Evolutionary conservation across 1,140 invertebrate genomes (phyloP).

Genomic region (Tetramorium alpestre): DNA sequence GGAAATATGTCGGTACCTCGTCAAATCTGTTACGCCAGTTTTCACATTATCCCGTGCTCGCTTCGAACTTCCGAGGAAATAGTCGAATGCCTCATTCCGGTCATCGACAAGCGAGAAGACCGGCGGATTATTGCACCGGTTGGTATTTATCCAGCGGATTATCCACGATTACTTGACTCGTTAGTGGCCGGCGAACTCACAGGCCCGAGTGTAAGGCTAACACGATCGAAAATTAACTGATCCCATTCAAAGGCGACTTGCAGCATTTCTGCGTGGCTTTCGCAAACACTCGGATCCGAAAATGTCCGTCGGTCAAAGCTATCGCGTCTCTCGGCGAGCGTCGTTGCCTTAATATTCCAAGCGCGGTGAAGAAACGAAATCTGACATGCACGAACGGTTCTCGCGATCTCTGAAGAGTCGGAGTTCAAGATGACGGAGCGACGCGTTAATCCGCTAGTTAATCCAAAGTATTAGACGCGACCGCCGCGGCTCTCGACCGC

Average conservation of each 20-base stretch:
- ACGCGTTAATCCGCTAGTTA: conserved; percentile 25
- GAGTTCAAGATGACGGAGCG: neutral
- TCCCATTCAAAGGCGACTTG: neutral
- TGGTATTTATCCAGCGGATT: conserved; percentile 56
- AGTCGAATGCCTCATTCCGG: neutral
- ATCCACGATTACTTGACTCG: conserved; percentile 59
- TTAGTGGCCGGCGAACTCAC: conserved; percentile 1
- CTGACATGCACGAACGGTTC: neutral
- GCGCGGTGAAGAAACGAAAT: neutral
- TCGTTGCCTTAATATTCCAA: conserved; percentile 17
- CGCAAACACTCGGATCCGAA: neutral
- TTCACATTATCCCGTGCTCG: neutral
- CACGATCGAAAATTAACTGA: conserved; percentile 37
- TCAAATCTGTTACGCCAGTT: conserved; percentile 37
- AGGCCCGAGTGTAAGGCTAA: conserved; percentile 38
- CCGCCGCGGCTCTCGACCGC: neutral
- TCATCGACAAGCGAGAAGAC: neutral
- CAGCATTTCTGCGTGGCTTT: conserved; percentile 1
- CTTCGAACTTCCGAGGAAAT: neutral
- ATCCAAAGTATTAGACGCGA: conserved; percentile 37
- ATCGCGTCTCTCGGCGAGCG: neutral
- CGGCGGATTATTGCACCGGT: conserved; percentile 44
- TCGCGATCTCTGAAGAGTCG: neutral
- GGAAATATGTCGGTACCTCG: neutral
- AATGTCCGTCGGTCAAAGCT: neutral